A percentile compares a stretch with the other conserved stretches of the same genome.
Evolutionary conservation across 2,797 vertebrate species (phyloP).

Genomic region (Euthynnus affinis): DNA sequence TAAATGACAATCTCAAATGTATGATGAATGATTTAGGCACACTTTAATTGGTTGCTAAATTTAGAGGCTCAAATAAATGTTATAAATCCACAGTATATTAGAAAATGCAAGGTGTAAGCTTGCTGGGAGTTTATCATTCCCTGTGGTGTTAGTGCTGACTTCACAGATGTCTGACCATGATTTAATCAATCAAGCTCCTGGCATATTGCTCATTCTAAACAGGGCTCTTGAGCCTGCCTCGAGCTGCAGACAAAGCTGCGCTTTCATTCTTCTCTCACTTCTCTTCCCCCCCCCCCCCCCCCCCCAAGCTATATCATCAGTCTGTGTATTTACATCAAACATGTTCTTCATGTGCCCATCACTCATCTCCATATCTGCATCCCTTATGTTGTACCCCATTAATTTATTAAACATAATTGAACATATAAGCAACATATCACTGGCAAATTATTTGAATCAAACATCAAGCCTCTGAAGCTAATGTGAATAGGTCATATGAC

Average conservation of each 20-base stretch:
- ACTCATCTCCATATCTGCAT: constrained; percentile 59
- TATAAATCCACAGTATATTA: constrained; percentile 49
- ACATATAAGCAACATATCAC: constrained; percentile 24
- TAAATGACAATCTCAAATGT: constrained; percentile 58
- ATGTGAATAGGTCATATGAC: constrained; percentile 34
- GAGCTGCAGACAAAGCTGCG: constrained; percentile 45
- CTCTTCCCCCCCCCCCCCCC: constrained; percentile 26
- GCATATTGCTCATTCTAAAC: constrained; percentile 62
- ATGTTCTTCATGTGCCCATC: constrained; percentile 45
- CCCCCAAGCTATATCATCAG: constrained; percentile 44
- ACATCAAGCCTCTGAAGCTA: constrained; percentile 40
- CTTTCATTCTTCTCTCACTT: constrained; percentile 39
- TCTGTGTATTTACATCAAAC: constrained; percentile 48
- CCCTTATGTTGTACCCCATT: constrained; percentile 32
- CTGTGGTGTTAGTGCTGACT: constrained; percentile 70
- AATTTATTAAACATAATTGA: constrained; percentile 35
- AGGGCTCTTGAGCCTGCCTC: constrained; percentile 44
- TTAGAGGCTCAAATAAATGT: constrained; percentile 50
- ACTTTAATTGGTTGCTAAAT: constrained; percentile 73
- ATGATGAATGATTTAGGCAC: constrained; percentile 57
- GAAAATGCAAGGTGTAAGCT: constrained; percentile 62
- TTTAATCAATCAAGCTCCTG: constrained; percentile 73
- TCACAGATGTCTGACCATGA: constrained; percentile 77
- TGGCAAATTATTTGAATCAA: constrained; percentile 32
- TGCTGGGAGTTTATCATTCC: constrained; percentile 64